Percentiles rank a stretch among this genome's conserved stretches.
These are phyloP conservation scores for Tipula vernalis DNA, from an alignment of 2,888 invertebrate species.

Conservation along the genomic window DNA sequence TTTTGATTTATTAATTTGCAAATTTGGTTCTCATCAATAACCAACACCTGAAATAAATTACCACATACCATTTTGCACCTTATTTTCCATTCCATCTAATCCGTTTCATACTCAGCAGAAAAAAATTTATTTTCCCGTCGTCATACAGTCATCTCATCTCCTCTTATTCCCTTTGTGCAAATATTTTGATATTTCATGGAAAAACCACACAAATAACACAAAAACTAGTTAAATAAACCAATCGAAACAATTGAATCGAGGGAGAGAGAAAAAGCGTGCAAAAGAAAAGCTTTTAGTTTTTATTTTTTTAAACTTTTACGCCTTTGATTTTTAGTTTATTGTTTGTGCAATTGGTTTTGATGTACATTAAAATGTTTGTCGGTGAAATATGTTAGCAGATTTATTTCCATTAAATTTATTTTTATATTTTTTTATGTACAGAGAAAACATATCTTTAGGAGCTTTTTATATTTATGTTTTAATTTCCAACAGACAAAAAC, in stretches of 20 bases:
- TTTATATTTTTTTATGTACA: not conserved
- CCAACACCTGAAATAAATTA: not conserved
- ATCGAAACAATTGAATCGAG: not conserved
- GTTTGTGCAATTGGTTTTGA: too few relatives aligned
- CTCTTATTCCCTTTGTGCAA: not conserved
- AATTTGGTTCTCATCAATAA: not conserved
- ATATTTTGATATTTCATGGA: not conserved
- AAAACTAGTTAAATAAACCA: not conserved
- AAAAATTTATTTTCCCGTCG: not conserved
- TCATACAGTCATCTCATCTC: not conserved
- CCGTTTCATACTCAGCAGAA: not conserved
- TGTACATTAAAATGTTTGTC: not conserved
- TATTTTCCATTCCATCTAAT: not conserved
- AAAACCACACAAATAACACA: not conserved
- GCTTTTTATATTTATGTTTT: not conserved
- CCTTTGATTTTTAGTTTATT: not conserved
- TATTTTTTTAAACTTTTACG: not conserved
- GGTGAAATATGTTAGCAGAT: not conserved
- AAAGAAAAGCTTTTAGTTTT: not conserved
- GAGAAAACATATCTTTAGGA: not conserved
- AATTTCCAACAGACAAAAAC: constrained; percentile 43
- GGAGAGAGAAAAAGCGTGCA: not conserved
- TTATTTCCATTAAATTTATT: not conserved
- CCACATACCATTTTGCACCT: not conserved
- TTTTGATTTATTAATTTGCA: not conserved